Base-by-base conservation (phyloP, 2,113 vertebrate genomes). In the Passerina amoena region DNA sequence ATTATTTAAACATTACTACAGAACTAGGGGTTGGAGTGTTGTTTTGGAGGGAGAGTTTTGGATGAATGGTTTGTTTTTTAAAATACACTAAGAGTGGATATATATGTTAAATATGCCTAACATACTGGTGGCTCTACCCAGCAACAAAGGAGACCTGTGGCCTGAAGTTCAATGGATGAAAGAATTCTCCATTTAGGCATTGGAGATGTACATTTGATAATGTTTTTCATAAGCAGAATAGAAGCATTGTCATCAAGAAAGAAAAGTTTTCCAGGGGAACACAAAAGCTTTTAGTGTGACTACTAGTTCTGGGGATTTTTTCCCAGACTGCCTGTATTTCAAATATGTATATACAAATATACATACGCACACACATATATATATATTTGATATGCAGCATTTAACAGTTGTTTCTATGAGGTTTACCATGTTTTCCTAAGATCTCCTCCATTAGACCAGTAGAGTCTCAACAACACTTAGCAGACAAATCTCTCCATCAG, bases 361-460 rank as follows among this genome's bases (percentile, higher is more conserved):
- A 35, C 2, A 54, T 8, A 8, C 3, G 14, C 1, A 28, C 1
- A 71, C 5, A 31, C 0, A 14, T 1, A 16, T 1, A n/a, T 1
- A n/a, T 5, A 25, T 11, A 25, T 53, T n/a, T 53, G 5, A 64
- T 30, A 51, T 1, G 10, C 8, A 38, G 16, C 8, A 76, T 35
- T 35, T 72, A 71, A 79, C 1, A 47, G 14, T 18, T 23, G 5
- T 69, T 69, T 30, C 27, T 42, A 12, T 21, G 1, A 57, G 37
- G 3, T 38, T 66, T 33, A 13, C 10, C 2, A 3, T 10, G 15
- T 57, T 50, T 82, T 47, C 48, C 14, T 31, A 72, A n/a, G 24
- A 35, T 14, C 1, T 28, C 31, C 9, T 70, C 37, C 30, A 24
- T 25, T 4, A 38, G 40, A 38, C 16, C 19, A 56, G 11, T 16